Conservation (phyloP, 2,797 vertebrate genomes). For the Platalea minor region DNA sequence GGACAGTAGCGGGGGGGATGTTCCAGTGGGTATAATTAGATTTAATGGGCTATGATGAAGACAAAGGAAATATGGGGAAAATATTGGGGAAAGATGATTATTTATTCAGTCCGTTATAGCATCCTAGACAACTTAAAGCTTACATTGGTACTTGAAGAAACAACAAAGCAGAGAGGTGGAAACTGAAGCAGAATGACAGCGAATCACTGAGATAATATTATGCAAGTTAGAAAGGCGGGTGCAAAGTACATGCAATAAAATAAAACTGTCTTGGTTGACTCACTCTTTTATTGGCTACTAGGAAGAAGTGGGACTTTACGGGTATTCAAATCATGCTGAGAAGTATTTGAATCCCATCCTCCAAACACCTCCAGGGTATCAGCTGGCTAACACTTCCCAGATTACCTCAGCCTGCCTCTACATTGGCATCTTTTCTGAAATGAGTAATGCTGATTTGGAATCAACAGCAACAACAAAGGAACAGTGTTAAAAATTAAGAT, state of each 20-base stretch:
- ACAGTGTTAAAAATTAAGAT: background rate
- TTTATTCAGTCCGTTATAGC: background rate
- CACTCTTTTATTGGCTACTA: background rate
- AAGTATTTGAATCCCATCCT: background rate
- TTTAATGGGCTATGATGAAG: background rate
- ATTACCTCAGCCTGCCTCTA: background rate
- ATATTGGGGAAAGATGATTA: background rate
- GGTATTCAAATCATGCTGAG: background rate
- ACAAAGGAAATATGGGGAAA: background rate
- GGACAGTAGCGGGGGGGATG: background rate
- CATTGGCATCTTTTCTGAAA: background rate
- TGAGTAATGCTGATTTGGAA: background rate
- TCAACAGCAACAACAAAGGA: background rate
- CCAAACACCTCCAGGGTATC: background rate
- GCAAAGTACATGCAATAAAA: background rate
- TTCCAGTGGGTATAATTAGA: background rate
- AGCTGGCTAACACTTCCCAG: background rate
- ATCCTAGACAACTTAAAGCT: background rate
- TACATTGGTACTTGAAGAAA: background rate
- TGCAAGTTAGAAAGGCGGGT: background rate
- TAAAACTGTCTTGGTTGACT: background rate
- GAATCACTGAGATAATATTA: background rate
- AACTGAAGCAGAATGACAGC: background rate
- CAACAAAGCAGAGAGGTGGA: background rate
- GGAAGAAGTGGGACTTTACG: background rate